A percentile compares a stretch with the other conserved stretches of the same genome.
phyloP scores from a whole-genome alignment of 1,140 invertebrate species.

The Neotoxoptera formosana region DNA sequence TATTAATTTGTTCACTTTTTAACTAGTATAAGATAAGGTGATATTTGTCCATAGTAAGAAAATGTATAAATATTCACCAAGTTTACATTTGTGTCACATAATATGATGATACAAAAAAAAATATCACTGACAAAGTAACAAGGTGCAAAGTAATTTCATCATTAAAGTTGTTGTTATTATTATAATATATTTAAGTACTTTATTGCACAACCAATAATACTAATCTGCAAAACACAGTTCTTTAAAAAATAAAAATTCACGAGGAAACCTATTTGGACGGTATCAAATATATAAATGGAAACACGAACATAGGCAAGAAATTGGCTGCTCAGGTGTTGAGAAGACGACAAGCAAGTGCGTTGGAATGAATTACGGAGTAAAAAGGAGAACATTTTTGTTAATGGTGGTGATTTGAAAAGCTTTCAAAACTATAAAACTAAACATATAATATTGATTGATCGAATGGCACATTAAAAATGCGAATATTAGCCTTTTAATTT shows the following conservation, averaged over 20 bases:
- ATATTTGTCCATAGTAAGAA: not conserved
- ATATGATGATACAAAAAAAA: conserved; percentile 12
- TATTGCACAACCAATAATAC: conserved; percentile 57
- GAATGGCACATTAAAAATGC: conserved; percentile 56
- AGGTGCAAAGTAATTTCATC: conserved; percentile 37
- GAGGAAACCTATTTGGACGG: conserved; percentile 56
- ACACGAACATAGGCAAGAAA: conserved; percentile 36
- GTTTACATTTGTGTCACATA: not conserved
- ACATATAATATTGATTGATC: conserved; percentile 40
- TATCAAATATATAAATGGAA: conserved; percentile 55
- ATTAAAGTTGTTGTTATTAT: not conserved
- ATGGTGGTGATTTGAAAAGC: not conserved
- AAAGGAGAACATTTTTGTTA: not conserved
- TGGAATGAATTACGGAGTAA: not conserved
- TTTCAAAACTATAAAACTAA: conserved; percentile 21
- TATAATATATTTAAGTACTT: conserved; percentile 53
- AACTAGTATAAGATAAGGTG: not conserved
- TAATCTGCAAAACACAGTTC: conserved; percentile 27
- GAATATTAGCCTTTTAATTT: conserved; percentile 37
- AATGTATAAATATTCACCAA: conserved; percentile 24
- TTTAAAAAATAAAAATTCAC: conserved; percentile 50
- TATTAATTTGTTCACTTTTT: not conserved
- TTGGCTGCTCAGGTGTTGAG: not conserved
- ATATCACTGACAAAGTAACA: conserved; percentile 31
- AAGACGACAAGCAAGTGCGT: conserved; percentile 43